Evolutionary conservation across 2,888 invertebrate genomes (phyloP).

Genomic region (Disparrhopalites patrizii): DNA sequence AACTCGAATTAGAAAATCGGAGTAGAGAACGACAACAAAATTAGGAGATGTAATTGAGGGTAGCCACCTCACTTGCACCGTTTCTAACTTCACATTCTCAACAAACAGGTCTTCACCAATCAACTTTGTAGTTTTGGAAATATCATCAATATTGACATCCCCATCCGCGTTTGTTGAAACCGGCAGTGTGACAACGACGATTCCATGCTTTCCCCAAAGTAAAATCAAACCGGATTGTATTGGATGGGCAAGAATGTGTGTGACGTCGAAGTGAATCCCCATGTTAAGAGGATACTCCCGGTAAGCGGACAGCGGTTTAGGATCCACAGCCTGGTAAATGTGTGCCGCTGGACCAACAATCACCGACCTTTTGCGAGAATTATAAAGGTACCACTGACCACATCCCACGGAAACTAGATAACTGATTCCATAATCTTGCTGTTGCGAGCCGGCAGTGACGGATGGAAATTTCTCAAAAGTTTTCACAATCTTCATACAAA

Average conservation of each 20-base stretch:
- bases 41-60: conserved; percentile 5
- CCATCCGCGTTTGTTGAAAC: background rate
- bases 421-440: conserved; percentile 16
- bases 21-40: conserved; percentile 17
- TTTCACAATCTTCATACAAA: conserved; percentile 22
- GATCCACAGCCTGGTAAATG: background rate
- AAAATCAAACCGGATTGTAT: conserved; percentile 7
- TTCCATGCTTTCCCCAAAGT: conserved; percentile 37
- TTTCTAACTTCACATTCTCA: conserved; percentile 35
- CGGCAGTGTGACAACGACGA: conserved; percentile 31
- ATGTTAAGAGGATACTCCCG: conserved; percentile 10
- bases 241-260: conserved; percentile 13
- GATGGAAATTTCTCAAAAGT: conserved; percentile 24
- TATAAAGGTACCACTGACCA: conserved; percentile 22
- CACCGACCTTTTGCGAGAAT: conserved; percentile 1
- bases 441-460: background rate
- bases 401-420: conserved; percentile 17
- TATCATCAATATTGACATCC: no score
- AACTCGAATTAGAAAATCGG: conserved; percentile 8
- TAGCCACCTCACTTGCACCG: conserved; percentile 38
- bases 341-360: background rate
- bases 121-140: background rate
- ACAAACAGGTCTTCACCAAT: conserved; percentile 35
- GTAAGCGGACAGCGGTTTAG: background rate
- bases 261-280: conserved; percentile 19